Evolutionary conservation across 2,797 vertebrate genomes (phyloP), one percentile per base, ranked within the genome.

Genomic region (Coregonus sp.): DNA sequence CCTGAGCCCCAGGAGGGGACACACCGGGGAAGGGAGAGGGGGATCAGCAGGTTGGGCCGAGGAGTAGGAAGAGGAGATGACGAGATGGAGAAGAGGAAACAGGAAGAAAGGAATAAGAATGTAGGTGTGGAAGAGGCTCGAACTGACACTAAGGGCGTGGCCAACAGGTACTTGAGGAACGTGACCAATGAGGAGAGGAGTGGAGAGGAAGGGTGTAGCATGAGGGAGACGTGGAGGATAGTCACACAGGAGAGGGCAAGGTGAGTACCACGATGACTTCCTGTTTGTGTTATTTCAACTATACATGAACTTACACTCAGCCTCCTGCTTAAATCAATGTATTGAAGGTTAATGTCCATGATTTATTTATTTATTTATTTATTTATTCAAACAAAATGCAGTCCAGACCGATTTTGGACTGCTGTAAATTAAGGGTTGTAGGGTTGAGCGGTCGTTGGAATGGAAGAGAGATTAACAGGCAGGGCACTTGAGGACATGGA

Each of bases 181-280:
- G 79, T 90, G 78, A 92, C 84, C 85, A 89, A 86, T 74, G 87
- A 89, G 81, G 92, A 87, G 4, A 87, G 76, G 81, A 80, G 74
- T 1, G 84, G 75, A 66, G 89, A 90, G 52, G 90, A 88, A 33
- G 74, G 37, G 75, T 81, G 77, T 18, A 50, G 59, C 63, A 4
- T 82, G 76, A 81, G 51, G 59, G 90, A 92, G 37, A 72, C 78
- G 0, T 74, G 69, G 63, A 86, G 78, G 77, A 75, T 37, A 1
- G n/a, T 66, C n/a, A 76, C 83, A 15, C 77, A 91, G 29, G 94
- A 94, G 85, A 93, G 91, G 75, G 92, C 94, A 74, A 92, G 91
- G 94, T 95, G 54, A 80, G 75, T 75, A n/a, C 51, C 50, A 35
- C 51, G 54, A n/a, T 37, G 66, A 18, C 12, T 4, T 50, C 25